Conservation (phyloP, 2,888 invertebrate species). For the Electrophaes corylata region DNA sequence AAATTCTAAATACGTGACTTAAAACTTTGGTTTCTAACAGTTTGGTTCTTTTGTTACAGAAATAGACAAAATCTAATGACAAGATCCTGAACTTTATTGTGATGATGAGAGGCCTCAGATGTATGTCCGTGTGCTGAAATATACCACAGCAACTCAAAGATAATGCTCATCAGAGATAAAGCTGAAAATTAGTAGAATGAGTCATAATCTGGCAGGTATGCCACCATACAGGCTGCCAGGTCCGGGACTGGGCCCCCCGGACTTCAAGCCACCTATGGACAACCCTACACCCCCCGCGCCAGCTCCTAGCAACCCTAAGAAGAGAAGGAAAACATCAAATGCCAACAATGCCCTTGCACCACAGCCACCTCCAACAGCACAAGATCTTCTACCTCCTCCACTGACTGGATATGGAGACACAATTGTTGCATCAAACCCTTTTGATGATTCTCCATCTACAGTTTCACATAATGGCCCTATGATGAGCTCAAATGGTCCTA, state of each 20-base stretch:
- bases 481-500: slow-evolving; percentile 86
- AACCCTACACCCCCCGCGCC: slow-evolving; percentile 88
- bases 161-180: slow-evolving; percentile 71
- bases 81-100: slow-evolving; percentile 69
- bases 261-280: slow-evolving; percentile 90
- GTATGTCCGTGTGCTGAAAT: slow-evolving; percentile 60
- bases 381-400: slow-evolving; percentile 93
- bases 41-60: slow-evolving; percentile 71
- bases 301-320: slow-evolving; percentile 93
- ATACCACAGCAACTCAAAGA: slow-evolving; percentile 49
- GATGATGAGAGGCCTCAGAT: slow-evolving; percentile 73
- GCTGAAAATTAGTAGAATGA: slow-evolving; percentile 84
- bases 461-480: slow-evolving; percentile 85
- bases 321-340: slow-evolving; percentile 92
- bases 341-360: slow-evolving; percentile 87
- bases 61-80: slow-evolving; percentile 76
- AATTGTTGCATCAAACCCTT: slow-evolving; percentile 97
- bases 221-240: slow-evolving; percentile 91
- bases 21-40: not conserved
- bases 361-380: slow-evolving; percentile 88
- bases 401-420: slow-evolving; percentile 96
- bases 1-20: not conserved
- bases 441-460: slow-evolving; percentile 93
- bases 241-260: slow-evolving; percentile 88
- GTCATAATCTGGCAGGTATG: slow-evolving; percentile 93